Conservation (phyloP, 1,140 invertebrate species). For the Zaprionus camerounensis region DNA sequence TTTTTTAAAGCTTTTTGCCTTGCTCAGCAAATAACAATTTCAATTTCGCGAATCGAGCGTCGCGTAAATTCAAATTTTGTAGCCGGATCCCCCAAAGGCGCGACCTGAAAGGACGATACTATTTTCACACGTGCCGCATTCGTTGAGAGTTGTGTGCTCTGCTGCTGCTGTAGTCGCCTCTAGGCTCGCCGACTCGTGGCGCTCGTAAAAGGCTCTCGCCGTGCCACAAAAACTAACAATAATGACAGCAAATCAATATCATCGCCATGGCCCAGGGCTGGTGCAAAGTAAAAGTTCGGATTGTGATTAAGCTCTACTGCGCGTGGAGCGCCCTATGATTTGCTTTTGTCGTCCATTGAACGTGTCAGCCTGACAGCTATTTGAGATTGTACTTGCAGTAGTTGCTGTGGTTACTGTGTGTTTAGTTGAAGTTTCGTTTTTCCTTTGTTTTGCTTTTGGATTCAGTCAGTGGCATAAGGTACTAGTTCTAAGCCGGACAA, state of each 20-base stretch:
- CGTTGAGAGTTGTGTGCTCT: slow-evolving; percentile 29
- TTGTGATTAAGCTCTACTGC: slow-evolving; percentile 48
- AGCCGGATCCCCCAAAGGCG: slow-evolving; percentile 34
- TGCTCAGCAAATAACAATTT: slow-evolving; percentile 76
- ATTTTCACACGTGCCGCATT: slow-evolving; percentile 55
- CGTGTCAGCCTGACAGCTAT: slow-evolving; percentile 24
- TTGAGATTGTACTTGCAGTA: slow-evolving; percentile 21
- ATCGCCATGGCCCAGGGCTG: slow-evolving; percentile 63
- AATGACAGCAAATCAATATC: slow-evolving; percentile 82
- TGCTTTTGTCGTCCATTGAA: slow-evolving; percentile 49
- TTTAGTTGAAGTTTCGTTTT: not conserved
- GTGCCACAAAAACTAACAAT: slow-evolving; percentile 67
- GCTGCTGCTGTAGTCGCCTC: slow-evolving; percentile 10
- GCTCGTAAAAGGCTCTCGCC: slow-evolving; percentile 32
- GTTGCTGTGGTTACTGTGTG: slow-evolving; percentile 1
- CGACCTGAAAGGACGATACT: slow-evolving; percentile 43
- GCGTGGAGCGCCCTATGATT: slow-evolving; percentile 43
- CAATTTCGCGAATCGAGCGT: slow-evolving; percentile 72
- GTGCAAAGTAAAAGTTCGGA: slow-evolving; percentile 71
- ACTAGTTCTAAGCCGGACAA: not conserved
- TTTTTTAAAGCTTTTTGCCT: slow-evolving; percentile 26
- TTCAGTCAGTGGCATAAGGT: not conserved
- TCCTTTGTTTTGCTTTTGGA: slow-evolving; percentile 1
- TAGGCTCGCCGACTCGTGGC: slow-evolving; percentile 35
- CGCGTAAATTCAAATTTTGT: slow-evolving; percentile 79